Base-by-base conservation (phyloP, 2,113 vertebrate species). In the Sprattus sprattus region DNA sequence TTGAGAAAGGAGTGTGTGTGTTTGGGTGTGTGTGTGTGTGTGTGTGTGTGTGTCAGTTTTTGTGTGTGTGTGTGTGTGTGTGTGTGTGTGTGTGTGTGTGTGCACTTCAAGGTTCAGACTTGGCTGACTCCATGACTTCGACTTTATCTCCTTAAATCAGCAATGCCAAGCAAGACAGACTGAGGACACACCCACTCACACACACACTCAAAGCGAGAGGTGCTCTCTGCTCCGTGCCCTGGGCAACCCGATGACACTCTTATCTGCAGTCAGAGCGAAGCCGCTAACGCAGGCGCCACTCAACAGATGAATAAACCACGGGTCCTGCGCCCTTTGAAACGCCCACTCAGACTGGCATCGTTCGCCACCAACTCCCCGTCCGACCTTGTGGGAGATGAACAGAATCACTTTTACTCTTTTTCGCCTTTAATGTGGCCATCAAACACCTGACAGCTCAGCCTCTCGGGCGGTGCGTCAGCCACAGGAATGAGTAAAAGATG, bases 11-110 rank as follows among this genome's bases (percentile, higher is more conserved):
- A 84, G 28, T 25, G 47, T 20, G 54, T 54, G 83, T 81, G 52
- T 46, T 81, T 90, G 25, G 54, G 67, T 47, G 50, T 67, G 64
- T 67, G 25, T 28, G 22, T 64, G 57, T 64, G 60, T 64, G 60
- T 64, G 20, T 64, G 47, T 49, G 8, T 49, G 4, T 54, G 52
- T 13, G 15, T 11, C 50, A 52, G 3, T n/a, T n/a, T n/a, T n/a
- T 25, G 47, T 20, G 54, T 54, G 28, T 25, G 47, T 20, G 54
- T 54, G 83, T 81, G 52, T 46, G 82, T 90, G 25, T 60, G 67
- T 47, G 50, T 67, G 64, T 67, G 25, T 28, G 22, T 64, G 57
- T 64, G 60, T 64, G 60, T 64, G 20, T 64, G 47, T 49, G 8
- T 49, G 4, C 18, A 11, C 50, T 0, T 52, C 50, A 52, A 52